Evolutionary conservation across 2,888 invertebrate species (phyloP).

Genomic region (Acrobasis repandana): DNA sequence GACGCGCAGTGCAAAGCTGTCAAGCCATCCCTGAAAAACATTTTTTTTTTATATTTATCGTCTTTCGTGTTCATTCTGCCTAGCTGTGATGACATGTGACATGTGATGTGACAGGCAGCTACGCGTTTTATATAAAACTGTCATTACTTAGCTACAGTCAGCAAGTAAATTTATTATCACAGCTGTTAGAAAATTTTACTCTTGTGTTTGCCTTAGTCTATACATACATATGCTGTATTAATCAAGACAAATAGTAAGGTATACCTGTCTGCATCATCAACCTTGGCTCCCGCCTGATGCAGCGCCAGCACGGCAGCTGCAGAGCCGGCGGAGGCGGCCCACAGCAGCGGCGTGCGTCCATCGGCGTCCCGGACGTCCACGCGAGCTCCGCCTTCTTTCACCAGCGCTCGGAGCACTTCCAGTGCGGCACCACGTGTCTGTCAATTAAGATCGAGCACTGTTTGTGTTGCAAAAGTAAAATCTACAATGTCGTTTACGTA

Average conservation of each 20-base stretch:
- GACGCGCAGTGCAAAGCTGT: conserved; percentile 99
- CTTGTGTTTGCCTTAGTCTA: no score
- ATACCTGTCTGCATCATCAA: conserved; percentile 91
- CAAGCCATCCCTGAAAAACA: conserved; percentile 90
- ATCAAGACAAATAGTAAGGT: neutral
- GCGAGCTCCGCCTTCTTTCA: conserved; percentile 89
- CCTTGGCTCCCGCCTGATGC: conserved; percentile 92
- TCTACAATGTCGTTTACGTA: no score
- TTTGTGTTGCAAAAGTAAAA: neutral
- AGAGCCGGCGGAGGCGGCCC: conserved; percentile 99
- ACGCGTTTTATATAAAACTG: no score
- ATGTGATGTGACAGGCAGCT: no score
- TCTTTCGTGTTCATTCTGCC: no score
- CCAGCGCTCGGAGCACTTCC: conserved; percentile 90
- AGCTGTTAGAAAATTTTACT: no score
- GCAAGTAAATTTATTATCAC: no score
- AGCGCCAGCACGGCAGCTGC: conserved; percentile 95
- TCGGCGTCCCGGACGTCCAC: conserved; percentile 95
- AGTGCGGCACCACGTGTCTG: conserved; percentile 85
- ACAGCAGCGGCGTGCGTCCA: conserved; percentile 95
- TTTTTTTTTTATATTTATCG: no score
- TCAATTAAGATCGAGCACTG: neutral
- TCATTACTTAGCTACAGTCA: no score
- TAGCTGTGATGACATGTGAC: no score
- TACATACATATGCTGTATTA: no score